These are phyloP conservation scores for Pseudomyrmex cubaensis DNA, from an alignment of 1,140 invertebrate genomes.

Conservation along the genomic window DNA sequence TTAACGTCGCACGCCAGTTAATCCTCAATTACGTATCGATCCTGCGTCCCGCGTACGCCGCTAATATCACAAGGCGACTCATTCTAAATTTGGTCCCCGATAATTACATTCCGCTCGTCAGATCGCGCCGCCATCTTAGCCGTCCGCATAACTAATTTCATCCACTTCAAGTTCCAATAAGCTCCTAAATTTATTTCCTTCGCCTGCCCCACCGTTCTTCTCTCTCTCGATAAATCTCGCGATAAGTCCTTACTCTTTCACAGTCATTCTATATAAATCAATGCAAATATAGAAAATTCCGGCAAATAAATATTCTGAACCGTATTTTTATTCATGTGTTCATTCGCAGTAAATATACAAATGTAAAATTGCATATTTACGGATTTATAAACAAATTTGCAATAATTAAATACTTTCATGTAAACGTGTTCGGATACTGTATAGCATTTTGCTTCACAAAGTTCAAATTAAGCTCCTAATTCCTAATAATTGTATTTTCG, in stretches of 20 bases:
- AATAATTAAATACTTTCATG: not conserved
- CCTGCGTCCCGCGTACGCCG: constrained; percentile 16
- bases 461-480: not conserved
- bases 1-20: constrained; percentile 60
- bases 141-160: constrained; percentile 54
- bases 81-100: constrained; percentile 58
- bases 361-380: not conserved
- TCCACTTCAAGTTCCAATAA: constrained; percentile 40
- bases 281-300: not conserved
- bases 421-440: not conserved
- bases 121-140: constrained; percentile 46
- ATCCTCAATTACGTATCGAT: constrained; percentile 59
- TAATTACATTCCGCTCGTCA: constrained; percentile 59
- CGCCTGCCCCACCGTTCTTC: too few relatives aligned
- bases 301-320: too few relatives aligned
- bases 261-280: not conserved
- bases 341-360: too few relatives aligned
- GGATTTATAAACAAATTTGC: not conserved
- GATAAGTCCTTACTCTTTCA: not conserved
- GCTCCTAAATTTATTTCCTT: constrained; percentile 40
- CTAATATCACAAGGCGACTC: constrained; percentile 48
- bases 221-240: not conserved
- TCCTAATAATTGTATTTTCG: constrained; percentile 3
- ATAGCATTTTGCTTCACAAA: not conserved
- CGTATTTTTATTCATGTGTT: too few relatives aligned